Evolutionary conservation across 1,140 invertebrate species (phyloP).

Genomic region (Papilio machaon): DNA sequence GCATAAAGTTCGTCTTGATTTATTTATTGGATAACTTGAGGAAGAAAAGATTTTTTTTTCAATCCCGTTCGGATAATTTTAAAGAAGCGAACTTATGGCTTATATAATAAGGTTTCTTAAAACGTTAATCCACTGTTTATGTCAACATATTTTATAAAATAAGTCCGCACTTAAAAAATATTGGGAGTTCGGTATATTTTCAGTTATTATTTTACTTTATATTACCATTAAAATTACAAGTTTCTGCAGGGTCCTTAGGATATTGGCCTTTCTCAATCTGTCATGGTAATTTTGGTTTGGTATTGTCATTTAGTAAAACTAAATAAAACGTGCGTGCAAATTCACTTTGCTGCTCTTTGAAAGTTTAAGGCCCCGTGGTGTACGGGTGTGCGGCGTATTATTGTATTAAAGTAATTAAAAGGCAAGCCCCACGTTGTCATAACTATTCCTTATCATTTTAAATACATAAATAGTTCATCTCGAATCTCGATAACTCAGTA

Average conservation of each 20-base stretch:
- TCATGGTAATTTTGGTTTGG: slow-evolving; percentile 63
- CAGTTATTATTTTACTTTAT: background rate
- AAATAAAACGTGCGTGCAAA: slow-evolving; percentile 69
- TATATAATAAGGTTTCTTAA: slow-evolving; percentile 2
- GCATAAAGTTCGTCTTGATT: background rate
- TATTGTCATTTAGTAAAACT: slow-evolving; percentile 40
- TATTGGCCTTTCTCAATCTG: slow-evolving; percentile 43
- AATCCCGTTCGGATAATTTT: background rate
- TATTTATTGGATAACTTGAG: no score
- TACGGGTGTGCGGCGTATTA: slow-evolving; percentile 64
- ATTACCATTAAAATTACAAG: background rate
- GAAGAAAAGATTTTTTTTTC: background rate
- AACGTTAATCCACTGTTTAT: background rate
- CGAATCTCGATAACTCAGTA: slow-evolving; percentile 51
- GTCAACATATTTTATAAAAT: background rate
- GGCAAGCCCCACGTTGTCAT: slow-evolving; percentile 68
- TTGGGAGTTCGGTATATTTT: background rate
- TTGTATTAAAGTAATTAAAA: slow-evolving; percentile 41
- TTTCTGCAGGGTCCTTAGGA: background rate
- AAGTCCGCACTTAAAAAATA: background rate
- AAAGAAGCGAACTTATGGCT: background rate
- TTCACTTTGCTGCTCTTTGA: background rate
- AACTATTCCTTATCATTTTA: slow-evolving; percentile 63
- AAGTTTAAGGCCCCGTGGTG: slow-evolving; percentile 38
- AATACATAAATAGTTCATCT: slow-evolving; percentile 66